Evolutionary conservation across 2,113 vertebrate species (phyloP).

Genomic region (Melozone crissalis): DNA sequence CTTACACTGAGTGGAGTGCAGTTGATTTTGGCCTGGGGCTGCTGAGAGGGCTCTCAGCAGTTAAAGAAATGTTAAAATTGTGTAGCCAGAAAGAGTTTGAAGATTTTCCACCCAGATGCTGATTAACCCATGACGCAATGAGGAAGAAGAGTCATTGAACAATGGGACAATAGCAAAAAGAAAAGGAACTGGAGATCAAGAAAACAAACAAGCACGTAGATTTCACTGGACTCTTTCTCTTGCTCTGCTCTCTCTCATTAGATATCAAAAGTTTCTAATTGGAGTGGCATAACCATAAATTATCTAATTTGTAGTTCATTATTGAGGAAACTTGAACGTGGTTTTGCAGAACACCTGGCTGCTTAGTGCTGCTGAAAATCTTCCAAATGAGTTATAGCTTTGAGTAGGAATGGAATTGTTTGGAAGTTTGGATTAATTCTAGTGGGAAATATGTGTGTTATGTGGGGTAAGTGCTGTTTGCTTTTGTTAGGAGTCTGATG

Average conservation of each 20-base stretch:
- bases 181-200: background rate
- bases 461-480: background rate
- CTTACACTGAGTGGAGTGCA: background rate
- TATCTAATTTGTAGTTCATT: background rate
- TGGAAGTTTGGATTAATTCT: background rate
- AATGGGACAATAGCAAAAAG: background rate
- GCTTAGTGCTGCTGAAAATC: background rate
- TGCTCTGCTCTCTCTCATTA: background rate
- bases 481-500: background rate
- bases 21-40: background rate
- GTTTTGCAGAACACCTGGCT: background rate
- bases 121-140: background rate
- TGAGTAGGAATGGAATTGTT: background rate
- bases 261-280: background rate
- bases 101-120: background rate
- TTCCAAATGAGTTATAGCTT: background rate
- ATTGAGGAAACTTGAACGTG: accelerated
- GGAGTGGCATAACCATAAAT: background rate
- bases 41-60: background rate
- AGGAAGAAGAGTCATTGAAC: background rate
- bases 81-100: background rate
- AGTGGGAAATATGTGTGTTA: background rate
- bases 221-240: background rate
- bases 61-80: background rate
- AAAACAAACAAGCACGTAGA: background rate